Evolutionary conservation across 1,140 invertebrate genomes (phyloP).

Genomic region (Phenacoccus solenopsis): DNA sequence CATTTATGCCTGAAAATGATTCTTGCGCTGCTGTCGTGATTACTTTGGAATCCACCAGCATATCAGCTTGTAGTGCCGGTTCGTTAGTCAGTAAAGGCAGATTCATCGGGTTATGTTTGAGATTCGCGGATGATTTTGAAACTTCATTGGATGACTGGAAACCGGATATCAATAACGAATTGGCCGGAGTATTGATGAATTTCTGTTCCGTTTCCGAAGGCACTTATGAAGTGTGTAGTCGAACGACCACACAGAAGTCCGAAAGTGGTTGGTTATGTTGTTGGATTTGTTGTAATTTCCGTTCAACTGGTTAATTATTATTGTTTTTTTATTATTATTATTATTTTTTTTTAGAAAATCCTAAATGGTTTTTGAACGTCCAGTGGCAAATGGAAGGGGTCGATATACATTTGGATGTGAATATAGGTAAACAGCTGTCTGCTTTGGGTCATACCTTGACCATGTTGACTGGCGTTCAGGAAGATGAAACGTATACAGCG

Average conservation of each 20-base stretch:
- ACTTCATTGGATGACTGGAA: constrained; percentile 95
- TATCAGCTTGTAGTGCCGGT: constrained; percentile 68
- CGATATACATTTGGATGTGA: constrained; percentile 90
- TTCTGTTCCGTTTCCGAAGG: constrained; percentile 94
- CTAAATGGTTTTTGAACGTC: constrained; percentile 96
- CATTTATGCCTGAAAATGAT: constrained; percentile 56
- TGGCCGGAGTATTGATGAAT: constrained; percentile 66
- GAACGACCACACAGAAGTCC: constrained; percentile 55
- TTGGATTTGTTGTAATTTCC: too few relatives aligned
- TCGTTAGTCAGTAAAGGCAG: constrained; percentile 60
- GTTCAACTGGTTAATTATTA: too few relatives aligned
- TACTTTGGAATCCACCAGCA: constrained; percentile 86
- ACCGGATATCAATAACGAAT: constrained; percentile 60
- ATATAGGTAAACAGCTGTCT: constrained; percentile 88
- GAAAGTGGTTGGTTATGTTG: not conserved
- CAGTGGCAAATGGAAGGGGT: constrained; percentile 99
- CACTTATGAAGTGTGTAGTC: constrained; percentile 91
- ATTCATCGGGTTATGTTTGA: constrained; percentile 74
- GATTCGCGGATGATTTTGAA: constrained; percentile 95
- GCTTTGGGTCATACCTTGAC: constrained; percentile 89
- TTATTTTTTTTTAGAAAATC: constrained; percentile 52
- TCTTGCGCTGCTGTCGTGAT: constrained; percentile 82
- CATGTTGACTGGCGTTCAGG: constrained; percentile 70
- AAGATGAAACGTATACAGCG: constrained; percentile 55
- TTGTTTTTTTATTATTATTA: not conserved